Base-by-base conservation (phyloP, 92 coral and sea anemone species). In the Pocillopora meandrina region DNA sequence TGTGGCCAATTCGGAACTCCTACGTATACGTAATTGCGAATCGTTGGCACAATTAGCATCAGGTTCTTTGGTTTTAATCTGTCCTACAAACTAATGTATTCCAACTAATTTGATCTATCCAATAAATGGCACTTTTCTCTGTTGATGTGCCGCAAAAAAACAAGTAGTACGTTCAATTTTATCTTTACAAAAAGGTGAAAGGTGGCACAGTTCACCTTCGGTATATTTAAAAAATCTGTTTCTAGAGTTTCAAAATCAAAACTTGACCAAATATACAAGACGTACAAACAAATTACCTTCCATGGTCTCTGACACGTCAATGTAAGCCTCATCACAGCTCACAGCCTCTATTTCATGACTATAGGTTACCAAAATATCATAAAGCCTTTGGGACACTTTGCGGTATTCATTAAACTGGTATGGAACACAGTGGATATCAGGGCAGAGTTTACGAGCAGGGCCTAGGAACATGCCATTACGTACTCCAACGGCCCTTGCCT, bases 271-370 rank as follows among this genome's bases (percentile, higher is more conserved):
- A 23, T 19, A 65, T 9, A 10, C 72, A 68, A 31, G 47, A 81
- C 33, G 52, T 26, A 80, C 4, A 12, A 20, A 3, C 12, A 2
- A 84, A 85, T 61, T 72, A 86, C 98, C 98, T 76, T 95, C 86
- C 20, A 95, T 68, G 52, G 86, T 63, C 66, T 85, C 72, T 0
- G 99, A 92, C 64, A 95, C 95, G 65, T 96, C 99, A 75, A 96
- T 75, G 36, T 90, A 96, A 19, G 99, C 99, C 90, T 96, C 99
- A 79, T 96, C 99, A 79, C 99, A 96, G 67, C 99, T 96, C 19
- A 96, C 99, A 77, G 99, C 99, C 86, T 96, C 98, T 71, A 96
- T 92, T 49, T 92, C 97, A 66, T 94, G 99, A 59, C 95, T 90
- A 79, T 95, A 87, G 34, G 92, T 83, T 56, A 95, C 98, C 74